Evolutionary conservation across 2,113 vertebrate genomes (phyloP).

Genomic region (Hemibates koningsi): DNA sequence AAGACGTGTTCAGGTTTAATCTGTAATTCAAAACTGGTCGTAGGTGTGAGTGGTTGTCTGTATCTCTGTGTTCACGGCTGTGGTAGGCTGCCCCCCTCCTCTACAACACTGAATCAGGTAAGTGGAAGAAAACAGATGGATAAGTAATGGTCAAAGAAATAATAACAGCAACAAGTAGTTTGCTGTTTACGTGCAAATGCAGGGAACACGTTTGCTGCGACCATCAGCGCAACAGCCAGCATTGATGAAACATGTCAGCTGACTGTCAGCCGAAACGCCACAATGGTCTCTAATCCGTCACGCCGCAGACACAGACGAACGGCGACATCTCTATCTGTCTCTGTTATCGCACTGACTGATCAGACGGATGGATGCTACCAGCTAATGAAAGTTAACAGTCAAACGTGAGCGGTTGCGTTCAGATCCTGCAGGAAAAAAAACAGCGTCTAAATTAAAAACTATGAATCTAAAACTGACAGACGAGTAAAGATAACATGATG

Average conservation of each 20-base stretch:
- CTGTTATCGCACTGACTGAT: not conserved
- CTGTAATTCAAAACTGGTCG: not conserved
- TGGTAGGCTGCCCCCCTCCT: not conserved
- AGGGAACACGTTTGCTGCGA: not conserved
- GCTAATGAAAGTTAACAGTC: not conserved
- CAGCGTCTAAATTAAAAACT: not conserved
- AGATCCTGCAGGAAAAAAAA: not conserved
- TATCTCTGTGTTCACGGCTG: not conserved
- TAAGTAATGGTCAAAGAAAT: not conserved
- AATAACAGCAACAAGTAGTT: not conserved
- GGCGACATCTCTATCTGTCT: not conserved
- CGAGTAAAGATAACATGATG: not conserved
- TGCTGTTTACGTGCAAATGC: not conserved
- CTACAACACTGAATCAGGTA: not conserved
- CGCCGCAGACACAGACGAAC: not conserved
- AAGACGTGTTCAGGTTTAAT: not conserved
- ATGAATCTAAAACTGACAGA: not conserved
- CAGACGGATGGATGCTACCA: not conserved
- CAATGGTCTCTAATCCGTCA: not conserved
- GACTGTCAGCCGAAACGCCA: not conserved
- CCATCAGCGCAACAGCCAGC: not conserved
- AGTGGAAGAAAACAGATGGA: not conserved
- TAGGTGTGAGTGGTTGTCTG: not conserved
- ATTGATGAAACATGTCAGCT: not conserved
- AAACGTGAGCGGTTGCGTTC: not conserved